Percentiles rank a stretch among this genome's conserved stretches.
Conservation (phyloP, 2,888 invertebrate genomes). For the Phalera bucephala region DNA sequence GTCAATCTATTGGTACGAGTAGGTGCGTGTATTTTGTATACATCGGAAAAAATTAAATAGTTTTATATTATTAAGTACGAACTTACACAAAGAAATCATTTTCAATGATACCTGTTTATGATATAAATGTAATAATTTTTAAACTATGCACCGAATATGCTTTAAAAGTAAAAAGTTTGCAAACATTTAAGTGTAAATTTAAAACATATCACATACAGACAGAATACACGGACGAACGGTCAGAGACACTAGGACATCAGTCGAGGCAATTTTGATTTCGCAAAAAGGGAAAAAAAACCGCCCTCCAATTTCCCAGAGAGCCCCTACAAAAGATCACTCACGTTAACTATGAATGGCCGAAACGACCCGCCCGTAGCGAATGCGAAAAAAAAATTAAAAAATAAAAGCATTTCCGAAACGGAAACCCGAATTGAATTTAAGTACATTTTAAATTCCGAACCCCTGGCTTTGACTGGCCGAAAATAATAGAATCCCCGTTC, state of each 20-base stretch:
- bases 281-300: slow-evolving; percentile 69
- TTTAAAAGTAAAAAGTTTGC: too few species aligned
- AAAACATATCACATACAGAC: background rate
- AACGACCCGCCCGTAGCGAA: slow-evolving; percentile 69
- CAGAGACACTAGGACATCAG: slow-evolving; percentile 44
- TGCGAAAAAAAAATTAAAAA: slow-evolving; percentile 71
- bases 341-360: slow-evolving; percentile 79
- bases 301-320: slow-evolving; percentile 78
- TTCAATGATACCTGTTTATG: too few species aligned
- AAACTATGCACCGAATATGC: too few species aligned
- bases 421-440: slow-evolving; percentile 80
- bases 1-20: too few species aligned
- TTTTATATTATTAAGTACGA: too few species aligned
- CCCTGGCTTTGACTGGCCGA: slow-evolving; percentile 71
- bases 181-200: too few species aligned
- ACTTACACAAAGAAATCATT: too few species aligned
- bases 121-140: too few species aligned
- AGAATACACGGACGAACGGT: slow-evolving; percentile 21
- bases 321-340: slow-evolving; percentile 79
- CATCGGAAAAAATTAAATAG: too few species aligned
- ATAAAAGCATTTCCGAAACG: slow-evolving; percentile 68
- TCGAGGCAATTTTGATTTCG: slow-evolving; percentile 66
- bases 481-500: slow-evolving; percentile 75
- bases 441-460: slow-evolving; percentile 77
- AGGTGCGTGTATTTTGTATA: too few species aligned